Evolutionary conservation across 2,888 invertebrate species (phyloP).

Genomic region (Drosophila flavopinicola): DNA sequence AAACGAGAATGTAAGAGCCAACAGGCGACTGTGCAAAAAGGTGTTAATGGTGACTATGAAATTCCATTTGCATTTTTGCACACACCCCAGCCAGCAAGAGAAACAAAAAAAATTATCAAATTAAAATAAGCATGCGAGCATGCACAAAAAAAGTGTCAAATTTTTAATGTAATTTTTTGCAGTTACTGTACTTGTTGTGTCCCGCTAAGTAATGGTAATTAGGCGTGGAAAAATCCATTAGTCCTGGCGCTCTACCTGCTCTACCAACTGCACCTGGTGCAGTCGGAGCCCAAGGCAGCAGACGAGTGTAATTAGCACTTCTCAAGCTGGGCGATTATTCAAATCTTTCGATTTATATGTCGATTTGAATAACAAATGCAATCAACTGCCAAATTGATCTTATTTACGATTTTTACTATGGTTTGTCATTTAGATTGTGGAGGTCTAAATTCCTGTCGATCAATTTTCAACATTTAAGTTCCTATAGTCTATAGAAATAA

Average conservation of each 20-base stretch:
- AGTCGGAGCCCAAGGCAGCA: slow-evolving; percentile 25
- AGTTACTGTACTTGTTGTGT: slow-evolving; percentile 12
- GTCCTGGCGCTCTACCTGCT: slow-evolving; percentile 19
- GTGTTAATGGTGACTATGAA: slow-evolving; percentile 80
- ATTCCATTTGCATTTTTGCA: slow-evolving; percentile 76
- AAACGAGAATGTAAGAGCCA: slow-evolving; percentile 49
- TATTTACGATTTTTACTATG: too few relatives aligned
- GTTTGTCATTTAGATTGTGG: too few relatives aligned
- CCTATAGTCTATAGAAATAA: too few relatives aligned
- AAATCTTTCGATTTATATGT: neutral
- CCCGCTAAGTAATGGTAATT: slow-evolving; percentile 74
- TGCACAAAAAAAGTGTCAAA: slow-evolving; percentile 45
- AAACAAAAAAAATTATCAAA: slow-evolving; percentile 44
- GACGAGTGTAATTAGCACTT: slow-evolving; percentile 35
- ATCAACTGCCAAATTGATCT: neutral
- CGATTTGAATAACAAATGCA: neutral
- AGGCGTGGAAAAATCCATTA: slow-evolving; percentile 78
- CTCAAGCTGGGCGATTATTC: neutral
- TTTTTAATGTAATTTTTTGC: slow-evolving; percentile 71
- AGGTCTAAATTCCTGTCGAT: too few relatives aligned
- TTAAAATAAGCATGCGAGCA: slow-evolving; percentile 43
- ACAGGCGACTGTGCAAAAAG: slow-evolving; percentile 65
- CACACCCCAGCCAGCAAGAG: slow-evolving; percentile 36
- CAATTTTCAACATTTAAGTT: too few relatives aligned
- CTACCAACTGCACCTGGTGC: slow-evolving; percentile 14